Percentiles rank a stretch among this genome's conserved stretches.
phyloP scores from a whole-genome alignment of 2,113 vertebrate species.

The Podocnemis expansa region DNA sequence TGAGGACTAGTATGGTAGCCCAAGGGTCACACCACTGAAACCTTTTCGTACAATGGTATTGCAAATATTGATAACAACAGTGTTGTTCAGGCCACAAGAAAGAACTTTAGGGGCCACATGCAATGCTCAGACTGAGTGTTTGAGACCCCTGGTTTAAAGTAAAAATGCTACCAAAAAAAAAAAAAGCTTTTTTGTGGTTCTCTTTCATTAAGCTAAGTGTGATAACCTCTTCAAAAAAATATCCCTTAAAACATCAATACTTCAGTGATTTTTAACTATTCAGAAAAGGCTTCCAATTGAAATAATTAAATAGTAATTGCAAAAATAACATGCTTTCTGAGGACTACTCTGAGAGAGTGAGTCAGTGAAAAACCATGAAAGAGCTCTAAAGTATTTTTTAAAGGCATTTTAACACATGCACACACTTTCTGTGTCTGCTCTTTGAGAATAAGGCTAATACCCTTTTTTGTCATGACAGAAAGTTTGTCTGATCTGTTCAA shows the following conservation, averaged over 20 bases:
- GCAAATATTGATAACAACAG: no score
- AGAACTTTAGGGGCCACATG: no score
- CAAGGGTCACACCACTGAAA: no score
- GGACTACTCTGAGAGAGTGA: not conserved
- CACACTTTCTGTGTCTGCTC: not conserved
- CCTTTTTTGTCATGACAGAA: not conserved
- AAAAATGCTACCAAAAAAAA: not conserved
- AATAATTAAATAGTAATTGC: slow-evolving; percentile 12
- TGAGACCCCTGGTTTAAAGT: no score
- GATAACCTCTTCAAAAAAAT: not conserved
- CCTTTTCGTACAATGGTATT: no score
- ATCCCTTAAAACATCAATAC: not conserved
- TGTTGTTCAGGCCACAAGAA: no score
- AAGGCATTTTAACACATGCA: not conserved
- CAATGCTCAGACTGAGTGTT: no score
- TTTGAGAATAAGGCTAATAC: not conserved
- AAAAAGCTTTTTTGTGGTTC: not conserved
- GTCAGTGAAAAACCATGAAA: not conserved
- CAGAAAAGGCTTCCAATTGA: not conserved
- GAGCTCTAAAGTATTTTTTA: not conserved
- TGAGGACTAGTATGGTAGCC: no score
- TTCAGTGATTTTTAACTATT: slow-evolving; percentile 30
- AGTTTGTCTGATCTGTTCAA: not conserved
- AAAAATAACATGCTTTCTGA: slow-evolving; percentile 39
- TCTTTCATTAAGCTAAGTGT: not conserved